Evolutionary conservation across 2,888 invertebrate genomes (phyloP), one percentile per base, ranked within the genome.

Genomic region (Phymatocera aterrima): DNA sequence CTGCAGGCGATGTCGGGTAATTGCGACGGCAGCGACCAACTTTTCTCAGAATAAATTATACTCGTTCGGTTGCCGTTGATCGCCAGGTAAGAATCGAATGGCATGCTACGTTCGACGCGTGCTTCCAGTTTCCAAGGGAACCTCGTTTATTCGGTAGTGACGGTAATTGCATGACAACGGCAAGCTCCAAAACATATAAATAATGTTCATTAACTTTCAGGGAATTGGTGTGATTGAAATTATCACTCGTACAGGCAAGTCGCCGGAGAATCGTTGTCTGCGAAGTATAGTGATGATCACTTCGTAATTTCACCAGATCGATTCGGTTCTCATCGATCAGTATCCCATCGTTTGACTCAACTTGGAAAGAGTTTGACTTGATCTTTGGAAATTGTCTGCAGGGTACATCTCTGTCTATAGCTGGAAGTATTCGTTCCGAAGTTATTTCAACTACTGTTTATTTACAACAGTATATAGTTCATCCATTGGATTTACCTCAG

Each of bases 11-110:
- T 75, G 75, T 75, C 60, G 75, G 75, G 60, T 75, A 75, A 75
- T 75, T 60, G 57, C 75, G 57, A 75, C 57, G 40, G 75, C 57
- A 24, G 75, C 54, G 75, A 75, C 60, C 57, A 75, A 75, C 75
- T 75, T 60, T 75, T 75, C 75, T 75, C 43, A 51, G 75, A 75
- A 75, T 75, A 75, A 75, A 75, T 75, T 75, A 75, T 75, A 40
- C 57, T 57, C 57, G 57, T 54, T 75, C 40, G 57, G 57, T 75
- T 57, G 57, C 57, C 40, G 75, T 57, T 75, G 57, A 75, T 75
- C 57, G 28, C 60, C 15, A 24, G 75, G 75, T 75, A 57, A 60
- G 60, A 54, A 75, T 54, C 60, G 40, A 60, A 75, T 60, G n/a
- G 72, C 43, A 31, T 72, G 72, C 72, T 34, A 54, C 68, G 15